Evolutionary conservation across 2,888 invertebrate genomes (phyloP).

Genomic region (Latheticus oryzae): DNA sequence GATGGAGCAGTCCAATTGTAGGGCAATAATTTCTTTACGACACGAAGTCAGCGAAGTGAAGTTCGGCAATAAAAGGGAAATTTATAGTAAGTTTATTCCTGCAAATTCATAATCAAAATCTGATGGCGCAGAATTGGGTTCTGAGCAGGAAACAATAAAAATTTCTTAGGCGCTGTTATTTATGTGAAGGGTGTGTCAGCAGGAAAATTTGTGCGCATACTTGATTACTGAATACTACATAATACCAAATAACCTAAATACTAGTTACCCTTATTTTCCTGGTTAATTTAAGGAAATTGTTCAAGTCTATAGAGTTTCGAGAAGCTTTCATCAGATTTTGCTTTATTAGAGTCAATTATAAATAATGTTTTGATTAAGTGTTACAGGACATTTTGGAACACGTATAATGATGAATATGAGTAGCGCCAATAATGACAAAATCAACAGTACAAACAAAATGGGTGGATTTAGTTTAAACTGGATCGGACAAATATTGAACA

Average conservation of each 20-base stretch:
- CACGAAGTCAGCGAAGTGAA: slow-evolving; percentile 27
- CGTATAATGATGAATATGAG: slow-evolving; percentile 37
- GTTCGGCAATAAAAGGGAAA: slow-evolving; percentile 34
- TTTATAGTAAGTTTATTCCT: slow-evolving; percentile 31
- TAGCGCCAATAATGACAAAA: slow-evolving; percentile 39
- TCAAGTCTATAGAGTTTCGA: too few relatives aligned
- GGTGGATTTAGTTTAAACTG: slow-evolving; percentile 35
- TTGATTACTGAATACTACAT: too few relatives aligned
- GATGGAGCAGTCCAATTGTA: slow-evolving; percentile 15
- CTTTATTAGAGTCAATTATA: slow-evolving; percentile 30
- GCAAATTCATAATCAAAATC: slow-evolving; percentile 34
- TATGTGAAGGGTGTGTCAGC: slow-evolving; percentile 12
- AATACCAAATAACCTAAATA: too few relatives aligned
- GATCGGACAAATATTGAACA: slow-evolving; percentile 41
- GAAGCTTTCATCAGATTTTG: too few relatives aligned
- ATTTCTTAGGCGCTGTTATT: slow-evolving; percentile 9
- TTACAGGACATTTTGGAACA: slow-evolving; percentile 22
- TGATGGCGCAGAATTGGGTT: slow-evolving; percentile 16
- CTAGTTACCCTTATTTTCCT: too few relatives aligned
- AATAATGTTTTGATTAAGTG: slow-evolving; percentile 27
- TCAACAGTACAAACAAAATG: slow-evolving; percentile 42
- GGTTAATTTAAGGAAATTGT: too few relatives aligned
- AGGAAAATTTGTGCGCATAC: too few relatives aligned
- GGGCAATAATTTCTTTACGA: slow-evolving; percentile 32
- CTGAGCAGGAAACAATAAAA: slow-evolving; percentile 25